Conservation (phyloP, 2,113 vertebrate genomes). For the Spea multiplicata region DNA sequence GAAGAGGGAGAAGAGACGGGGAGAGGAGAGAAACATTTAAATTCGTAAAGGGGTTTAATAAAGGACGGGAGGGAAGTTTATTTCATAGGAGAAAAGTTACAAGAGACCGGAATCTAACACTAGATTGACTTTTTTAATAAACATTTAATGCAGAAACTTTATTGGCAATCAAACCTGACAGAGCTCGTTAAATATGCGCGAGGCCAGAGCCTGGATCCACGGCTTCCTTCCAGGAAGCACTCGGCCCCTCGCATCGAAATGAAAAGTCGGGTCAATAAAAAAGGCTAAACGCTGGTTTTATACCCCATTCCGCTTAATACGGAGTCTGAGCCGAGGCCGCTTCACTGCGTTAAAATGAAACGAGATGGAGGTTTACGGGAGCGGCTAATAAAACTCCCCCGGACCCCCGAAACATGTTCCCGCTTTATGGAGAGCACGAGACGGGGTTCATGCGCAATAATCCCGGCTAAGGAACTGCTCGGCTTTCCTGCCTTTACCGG, state of each 20-base stretch:
- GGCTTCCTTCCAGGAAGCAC: constrained; percentile 31
- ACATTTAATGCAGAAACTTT: constrained; percentile 46
- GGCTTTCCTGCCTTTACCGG: too few relatives aligned
- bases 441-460: constrained; percentile 35
- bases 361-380: constrained; percentile 35
- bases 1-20: too few relatives aligned
- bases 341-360: constrained; percentile 46
- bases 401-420: constrained; percentile 43
- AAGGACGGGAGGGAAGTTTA: too few relatives aligned
- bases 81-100: too few relatives aligned
- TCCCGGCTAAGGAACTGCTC: constrained; percentile 23
- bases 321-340: constrained; percentile 10
- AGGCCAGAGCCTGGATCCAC: constrained; percentile 22
- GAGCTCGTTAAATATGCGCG: constrained; percentile 41
- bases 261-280: constrained; percentile 47
- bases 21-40: too few relatives aligned
- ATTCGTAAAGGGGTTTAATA: too few relatives aligned
- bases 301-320: constrained; percentile 2
- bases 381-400: constrained; percentile 42
- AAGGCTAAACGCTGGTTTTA: constrained; percentile 29
- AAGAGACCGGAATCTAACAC: too few relatives aligned
- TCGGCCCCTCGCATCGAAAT: constrained; percentile 39
- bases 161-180: constrained; percentile 48
- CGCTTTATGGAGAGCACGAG: constrained; percentile 43
- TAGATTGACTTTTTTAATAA: constrained; percentile 45